phyloP scores from a whole-genome alignment of 2,797 vertebrate genomes.

The Melanotaenia boesemani region DNA sequence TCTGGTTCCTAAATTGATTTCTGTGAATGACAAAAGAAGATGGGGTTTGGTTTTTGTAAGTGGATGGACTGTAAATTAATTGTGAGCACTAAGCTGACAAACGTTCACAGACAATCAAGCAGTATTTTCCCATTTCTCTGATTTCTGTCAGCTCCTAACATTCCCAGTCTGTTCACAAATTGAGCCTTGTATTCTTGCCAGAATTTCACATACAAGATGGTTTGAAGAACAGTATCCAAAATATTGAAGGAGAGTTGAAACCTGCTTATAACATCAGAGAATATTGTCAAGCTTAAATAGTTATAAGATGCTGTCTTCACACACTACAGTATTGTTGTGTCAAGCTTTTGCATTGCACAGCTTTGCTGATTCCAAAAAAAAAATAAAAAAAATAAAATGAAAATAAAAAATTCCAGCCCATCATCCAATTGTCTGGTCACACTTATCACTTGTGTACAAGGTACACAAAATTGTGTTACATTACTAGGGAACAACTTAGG shows the following conservation, averaged over 20 bases:
- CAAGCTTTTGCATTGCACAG: background rate
- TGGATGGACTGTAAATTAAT: slow-evolving; percentile 84
- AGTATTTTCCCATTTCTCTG: slow-evolving; percentile 73
- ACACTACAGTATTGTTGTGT: background rate
- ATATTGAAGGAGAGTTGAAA: slow-evolving; percentile 55
- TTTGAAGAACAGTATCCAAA: slow-evolving; percentile 57
- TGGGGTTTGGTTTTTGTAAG: slow-evolving; percentile 75
- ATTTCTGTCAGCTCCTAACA: slow-evolving; percentile 72
- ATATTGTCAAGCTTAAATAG: slow-evolving; percentile 8
- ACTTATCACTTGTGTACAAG: too few species aligned
- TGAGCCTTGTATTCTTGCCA: slow-evolving; percentile 66
- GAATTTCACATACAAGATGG: slow-evolving; percentile 62
- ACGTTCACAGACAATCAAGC: slow-evolving; percentile 76
- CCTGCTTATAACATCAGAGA: slow-evolving; percentile 45
- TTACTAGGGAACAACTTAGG: too few species aligned
- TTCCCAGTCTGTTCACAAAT: slow-evolving; percentile 68
- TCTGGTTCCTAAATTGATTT: slow-evolving; percentile 83
- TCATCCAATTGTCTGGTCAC: background rate
- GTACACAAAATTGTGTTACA: too few species aligned
- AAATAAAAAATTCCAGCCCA: too few species aligned
- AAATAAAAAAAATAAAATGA: too few species aligned
- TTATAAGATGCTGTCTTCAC: slow-evolving; percentile 7
- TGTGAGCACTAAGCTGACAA: slow-evolving; percentile 79
- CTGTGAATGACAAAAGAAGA: slow-evolving; percentile 77
- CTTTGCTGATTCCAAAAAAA: background rate